Percentiles rank a stretch among this genome's conserved stretches.
phyloP scores from a whole-genome alignment of 2,888 invertebrate species.

The Meteorus cinctellus region DNA sequence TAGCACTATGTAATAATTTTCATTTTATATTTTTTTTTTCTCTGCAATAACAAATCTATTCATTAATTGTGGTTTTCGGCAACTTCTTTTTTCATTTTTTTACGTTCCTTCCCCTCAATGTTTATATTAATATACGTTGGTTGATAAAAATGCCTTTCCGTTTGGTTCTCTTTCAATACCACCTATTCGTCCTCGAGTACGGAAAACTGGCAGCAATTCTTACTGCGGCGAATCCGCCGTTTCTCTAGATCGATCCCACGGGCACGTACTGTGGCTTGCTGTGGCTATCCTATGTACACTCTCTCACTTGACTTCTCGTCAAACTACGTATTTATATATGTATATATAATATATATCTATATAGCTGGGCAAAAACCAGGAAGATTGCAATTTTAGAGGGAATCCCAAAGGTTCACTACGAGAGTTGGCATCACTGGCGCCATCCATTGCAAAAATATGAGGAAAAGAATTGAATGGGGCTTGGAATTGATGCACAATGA shows the following conservation, averaged over 20 bases:
- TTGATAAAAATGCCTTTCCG: neutral
- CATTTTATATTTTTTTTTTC: neutral
- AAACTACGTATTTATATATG: neutral
- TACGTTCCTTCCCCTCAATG: neutral
- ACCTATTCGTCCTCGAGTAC: slow-evolving; percentile 22
- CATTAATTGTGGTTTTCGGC: neutral
- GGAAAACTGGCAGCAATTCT: slow-evolving; percentile 55
- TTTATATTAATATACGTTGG: neutral
- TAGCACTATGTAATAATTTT: neutral
- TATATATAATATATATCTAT: slow-evolving; percentile 1
- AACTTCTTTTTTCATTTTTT: neutral
- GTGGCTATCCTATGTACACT: slow-evolving; percentile 5
- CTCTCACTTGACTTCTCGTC: slow-evolving; percentile 1
- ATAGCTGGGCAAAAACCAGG: neutral
- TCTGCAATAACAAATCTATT: neutral
- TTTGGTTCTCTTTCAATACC: neutral
- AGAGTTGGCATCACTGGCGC: slow-evolving; percentile 10
- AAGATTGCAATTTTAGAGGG: neutral
- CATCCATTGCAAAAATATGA: neutral
- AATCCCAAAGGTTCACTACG: slow-evolving; percentile 6
- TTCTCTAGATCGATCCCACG: slow-evolving; percentile 72
- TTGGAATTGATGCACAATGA: slow-evolving; percentile 50
- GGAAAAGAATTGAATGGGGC: no score
- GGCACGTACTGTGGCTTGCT: slow-evolving; percentile 47
- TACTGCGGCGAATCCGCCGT: slow-evolving; percentile 71